Evolutionary conservation across 2,888 invertebrate species (phyloP), one percentile per base, ranked within the genome.

Genomic region (Bimastos eiseni): DNA sequence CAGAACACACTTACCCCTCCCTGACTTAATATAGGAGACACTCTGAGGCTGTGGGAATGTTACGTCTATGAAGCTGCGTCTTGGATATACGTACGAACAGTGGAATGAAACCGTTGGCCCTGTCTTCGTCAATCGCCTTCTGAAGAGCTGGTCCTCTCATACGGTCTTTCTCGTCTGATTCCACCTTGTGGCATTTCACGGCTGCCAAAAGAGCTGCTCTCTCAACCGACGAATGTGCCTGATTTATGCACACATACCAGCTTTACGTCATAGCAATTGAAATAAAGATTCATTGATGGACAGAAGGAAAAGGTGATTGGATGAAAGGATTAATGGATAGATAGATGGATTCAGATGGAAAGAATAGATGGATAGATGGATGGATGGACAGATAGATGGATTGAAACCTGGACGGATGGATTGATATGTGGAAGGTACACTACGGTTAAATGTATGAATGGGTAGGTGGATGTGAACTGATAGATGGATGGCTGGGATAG

Each of bases 221-320:
- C 92, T 94, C 94, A 11, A 95, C 95, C 8, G 95, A 95, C 3
- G 94, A 94, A 92, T 95, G 95, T 0, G 95, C 93, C 94, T 97
- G 21, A n/a, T n/a, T n/a, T 8, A 4, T 2, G n/a, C 2, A 70
- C n/a, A 70, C 6, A n/a, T 70, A n/a, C 1, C 30, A 70, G n/a
- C 70, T 30, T 70, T 6, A 17, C 70, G 11, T 70, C 13, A n/a
- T 30, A n/a, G 11, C 8, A n/a, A 70, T 8, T 70, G 11, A 70
- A n/a, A 70, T 30, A 70, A 1, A 1, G 70, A 70, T n/a, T 30
- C 1, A n/a, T 13, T 30, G n/a, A 1, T 70, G 70, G 11, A 70
- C n/a, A n/a, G n/a, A n/a, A n/a, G 4, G n/a, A n/a, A n/a, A n/a
- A n/a, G 70, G n/a, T 70, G 70, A n/a, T n/a, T 70, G n/a, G 11